Evolutionary conservation across 2,113 vertebrate species (phyloP), one percentile per base, ranked within the genome.

Genomic region (Halcyon malimbica): DNA sequence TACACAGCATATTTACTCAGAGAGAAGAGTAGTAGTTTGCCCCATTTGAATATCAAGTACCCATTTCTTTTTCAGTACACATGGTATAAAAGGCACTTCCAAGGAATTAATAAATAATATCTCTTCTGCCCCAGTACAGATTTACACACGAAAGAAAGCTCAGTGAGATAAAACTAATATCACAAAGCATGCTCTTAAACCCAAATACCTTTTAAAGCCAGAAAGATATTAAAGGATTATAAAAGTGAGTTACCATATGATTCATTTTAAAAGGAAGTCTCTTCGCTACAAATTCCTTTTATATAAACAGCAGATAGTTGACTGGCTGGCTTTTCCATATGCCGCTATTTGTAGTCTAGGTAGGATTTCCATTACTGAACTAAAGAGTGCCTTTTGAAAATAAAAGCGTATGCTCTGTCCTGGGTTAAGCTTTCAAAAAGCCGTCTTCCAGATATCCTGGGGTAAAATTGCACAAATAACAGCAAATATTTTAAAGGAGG

Each of bases 181-280:
- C 53, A 83, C 63, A 74, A 88, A 94, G 89, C 80, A 85, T 84
- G 94, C 71, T 95, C 79, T 93, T 88, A 96, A 87, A 91, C 60
- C 73, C 42, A 83, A 84, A 85, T 28, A 80, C 60, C 80, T 71
- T 87, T 77, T 46, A 77, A 92, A 84, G 69, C 39, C 83, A 74
- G 83, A 63, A 86, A 80, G 31, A 85, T 50, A 92, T 69, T 59
- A 94, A 91, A 94, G 86, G 84, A 93, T 94, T 82, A 94, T 53
- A 90, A 79, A 96, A 62, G 74, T 80, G 70, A 96, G 81, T 96
- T 97, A 98, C 91, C 39, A 89, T 91, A 76, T 83, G 93, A 90
- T 93, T 97, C 96, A 80, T 91, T 94, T 89, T 78, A 80, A 87
- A 94, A 80, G 70, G 70, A 91, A 92, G 87, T 78, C 89, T 93